phyloP scores from a whole-genome alignment of 1,140 invertebrate genomes.

The Tetramorium simillimum region DNA sequence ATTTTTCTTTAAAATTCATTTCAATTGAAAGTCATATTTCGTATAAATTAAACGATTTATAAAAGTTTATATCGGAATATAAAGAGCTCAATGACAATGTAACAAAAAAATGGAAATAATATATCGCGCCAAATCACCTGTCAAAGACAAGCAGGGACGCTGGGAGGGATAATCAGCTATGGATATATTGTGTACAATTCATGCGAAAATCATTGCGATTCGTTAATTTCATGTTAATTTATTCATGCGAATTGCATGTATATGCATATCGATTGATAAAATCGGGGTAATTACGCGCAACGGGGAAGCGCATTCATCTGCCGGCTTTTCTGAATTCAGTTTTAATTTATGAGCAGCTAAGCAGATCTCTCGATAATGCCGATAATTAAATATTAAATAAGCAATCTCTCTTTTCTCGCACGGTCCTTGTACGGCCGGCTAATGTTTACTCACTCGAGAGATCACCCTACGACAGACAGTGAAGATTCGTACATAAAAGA shows the following conservation, averaged over 20 bases:
- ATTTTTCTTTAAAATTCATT: background rate
- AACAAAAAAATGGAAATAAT: background rate
- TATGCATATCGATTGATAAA: conserved; percentile 21
- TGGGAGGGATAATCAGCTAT: background rate
- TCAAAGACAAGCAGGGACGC: background rate
- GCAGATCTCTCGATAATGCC: background rate
- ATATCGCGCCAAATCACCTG: background rate
- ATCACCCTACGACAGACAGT: background rate
- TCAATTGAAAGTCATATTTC: background rate
- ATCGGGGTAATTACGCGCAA: conserved; percentile 5
- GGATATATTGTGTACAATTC: background rate
- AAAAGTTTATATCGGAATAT: background rate
- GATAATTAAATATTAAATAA: conserved; percentile 1
- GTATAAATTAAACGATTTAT: background rate
- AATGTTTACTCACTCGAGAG: background rate
- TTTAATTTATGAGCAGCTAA: background rate
- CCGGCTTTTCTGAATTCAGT: background rate
- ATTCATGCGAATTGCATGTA: background rate
- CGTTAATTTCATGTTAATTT: conserved; percentile 42
- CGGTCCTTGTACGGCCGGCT: too few relatives aligned
- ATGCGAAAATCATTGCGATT: conserved; percentile 26
- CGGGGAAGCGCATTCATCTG: conserved; percentile 1
- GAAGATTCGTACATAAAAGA: background rate
- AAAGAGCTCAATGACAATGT: background rate
- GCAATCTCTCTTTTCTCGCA: background rate